phyloP scores from a whole-genome alignment of 2,888 invertebrate genomes.

The Adineta ricciae region DNA sequence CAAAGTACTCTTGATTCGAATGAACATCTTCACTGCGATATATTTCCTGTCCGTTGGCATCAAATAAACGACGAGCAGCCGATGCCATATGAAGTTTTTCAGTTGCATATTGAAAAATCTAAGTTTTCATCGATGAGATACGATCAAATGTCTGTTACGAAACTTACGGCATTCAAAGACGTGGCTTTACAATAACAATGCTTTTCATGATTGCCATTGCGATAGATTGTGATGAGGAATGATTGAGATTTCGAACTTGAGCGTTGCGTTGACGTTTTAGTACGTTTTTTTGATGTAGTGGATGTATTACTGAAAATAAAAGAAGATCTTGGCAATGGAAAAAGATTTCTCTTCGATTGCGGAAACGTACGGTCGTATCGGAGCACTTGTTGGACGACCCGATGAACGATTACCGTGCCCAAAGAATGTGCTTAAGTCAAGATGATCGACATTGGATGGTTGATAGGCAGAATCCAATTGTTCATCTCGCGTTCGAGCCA shows the following conservation, averaged over 20 bases:
- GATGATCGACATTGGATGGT: background rate
- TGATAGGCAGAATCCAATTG: background rate
- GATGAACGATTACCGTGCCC: background rate
- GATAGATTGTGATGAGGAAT: background rate
- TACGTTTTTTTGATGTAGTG: background rate
- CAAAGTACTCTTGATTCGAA: background rate
- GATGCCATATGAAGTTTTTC: slow-evolving; percentile 11
- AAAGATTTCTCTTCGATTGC: background rate
- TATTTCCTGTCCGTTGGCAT: background rate
- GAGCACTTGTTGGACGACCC: background rate
- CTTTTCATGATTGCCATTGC: background rate
- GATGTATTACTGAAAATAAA: no score
- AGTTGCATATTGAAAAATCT: slow-evolving; percentile 16
- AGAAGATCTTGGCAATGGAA: no score
- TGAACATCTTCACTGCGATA: slow-evolving; percentile 1
- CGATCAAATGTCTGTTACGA: background rate
- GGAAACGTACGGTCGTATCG: background rate
- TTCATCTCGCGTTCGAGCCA: background rate
- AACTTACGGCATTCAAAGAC: background rate
- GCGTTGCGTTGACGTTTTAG: background rate
- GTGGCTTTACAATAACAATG: background rate
- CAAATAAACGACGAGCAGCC: slow-evolving; percentile 11
- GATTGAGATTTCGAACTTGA: background rate
- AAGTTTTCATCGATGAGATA: background rate
- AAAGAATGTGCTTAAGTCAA: background rate